These are phyloP conservation scores for Regulus satrapa DNA, from an alignment of 2,113 vertebrate species.

Conservation along the genomic window DNA sequence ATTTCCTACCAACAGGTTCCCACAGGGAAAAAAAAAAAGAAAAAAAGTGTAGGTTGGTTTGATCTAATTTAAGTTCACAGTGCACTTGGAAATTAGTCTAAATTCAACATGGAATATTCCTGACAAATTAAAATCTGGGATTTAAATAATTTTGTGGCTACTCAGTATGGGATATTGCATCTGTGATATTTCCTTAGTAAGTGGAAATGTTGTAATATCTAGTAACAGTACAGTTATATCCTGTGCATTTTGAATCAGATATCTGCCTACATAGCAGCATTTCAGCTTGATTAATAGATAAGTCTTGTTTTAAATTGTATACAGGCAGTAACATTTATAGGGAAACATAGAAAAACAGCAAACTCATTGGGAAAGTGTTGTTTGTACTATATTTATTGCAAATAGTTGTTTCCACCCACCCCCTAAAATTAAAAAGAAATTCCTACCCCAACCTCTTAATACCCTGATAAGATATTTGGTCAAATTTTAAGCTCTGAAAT, in stretches of 20 bases:
- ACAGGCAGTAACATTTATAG: background rate
- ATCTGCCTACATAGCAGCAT: background rate
- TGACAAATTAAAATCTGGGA: constrained; percentile 39
- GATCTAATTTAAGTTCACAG: constrained; percentile 1
- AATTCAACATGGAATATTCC: constrained; percentile 30
- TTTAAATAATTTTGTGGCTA: constrained; percentile 37
- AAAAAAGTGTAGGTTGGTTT: background rate
- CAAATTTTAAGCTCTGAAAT: background rate
- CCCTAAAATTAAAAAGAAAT: background rate
- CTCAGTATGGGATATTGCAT: background rate
- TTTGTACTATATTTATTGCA: background rate
- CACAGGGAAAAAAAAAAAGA: background rate
- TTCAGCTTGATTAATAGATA: background rate
- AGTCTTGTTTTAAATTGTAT: background rate
- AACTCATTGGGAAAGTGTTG: background rate
- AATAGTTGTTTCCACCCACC: background rate
- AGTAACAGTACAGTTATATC: background rate
- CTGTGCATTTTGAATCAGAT: background rate
- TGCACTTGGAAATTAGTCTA: constrained; percentile 2
- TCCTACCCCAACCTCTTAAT: background rate
- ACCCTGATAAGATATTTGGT: background rate
- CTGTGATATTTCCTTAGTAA: constrained; percentile 12
- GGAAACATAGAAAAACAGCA: background rate
- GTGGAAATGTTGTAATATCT: background rate
- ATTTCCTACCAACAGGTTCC: background rate